Conservation (phyloP, 2,113 vertebrate species). For the Murina feae region DNA sequence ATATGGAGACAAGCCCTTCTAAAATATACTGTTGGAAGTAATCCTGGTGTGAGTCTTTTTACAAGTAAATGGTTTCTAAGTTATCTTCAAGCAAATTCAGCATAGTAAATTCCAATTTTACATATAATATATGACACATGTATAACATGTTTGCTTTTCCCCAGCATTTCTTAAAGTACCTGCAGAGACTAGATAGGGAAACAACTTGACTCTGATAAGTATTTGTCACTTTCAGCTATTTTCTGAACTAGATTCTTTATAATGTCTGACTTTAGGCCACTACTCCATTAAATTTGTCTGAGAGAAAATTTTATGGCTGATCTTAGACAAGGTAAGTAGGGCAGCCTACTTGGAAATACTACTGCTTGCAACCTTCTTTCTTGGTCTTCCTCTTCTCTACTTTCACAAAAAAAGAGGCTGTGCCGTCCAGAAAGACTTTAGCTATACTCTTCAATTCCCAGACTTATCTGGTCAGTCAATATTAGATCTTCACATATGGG, state of each 20-base stretch:
- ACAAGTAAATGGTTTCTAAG: slow-evolving; percentile 16
- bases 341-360: neutral
- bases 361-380: neutral
- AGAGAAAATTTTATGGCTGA: slow-evolving; percentile 16
- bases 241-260: slow-evolving; percentile 38
- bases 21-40: slow-evolving; percentile 4
- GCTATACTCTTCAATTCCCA: neutral
- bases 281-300: neutral
- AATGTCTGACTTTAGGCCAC: neutral
- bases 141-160: neutral
- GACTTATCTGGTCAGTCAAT: neutral
- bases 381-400: neutral
- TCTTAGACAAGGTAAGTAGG: neutral
- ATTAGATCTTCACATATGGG: neutral
- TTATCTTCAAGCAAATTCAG: slow-evolving; percentile 13
- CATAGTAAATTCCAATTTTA: neutral
- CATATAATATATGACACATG: neutral
- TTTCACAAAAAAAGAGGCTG: neutral
- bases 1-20: slow-evolving; percentile 16
- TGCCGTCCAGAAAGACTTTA: neutral
- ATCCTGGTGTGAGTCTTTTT: neutral
- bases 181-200: neutral
- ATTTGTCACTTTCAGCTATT: slow-evolving; percentile 29
- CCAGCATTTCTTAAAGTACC: neutral
- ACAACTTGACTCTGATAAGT: slow-evolving; percentile 11